Evolutionary conservation across 2,888 invertebrate genomes (phyloP).

Genomic region (Malachius bipustulatus): DNA sequence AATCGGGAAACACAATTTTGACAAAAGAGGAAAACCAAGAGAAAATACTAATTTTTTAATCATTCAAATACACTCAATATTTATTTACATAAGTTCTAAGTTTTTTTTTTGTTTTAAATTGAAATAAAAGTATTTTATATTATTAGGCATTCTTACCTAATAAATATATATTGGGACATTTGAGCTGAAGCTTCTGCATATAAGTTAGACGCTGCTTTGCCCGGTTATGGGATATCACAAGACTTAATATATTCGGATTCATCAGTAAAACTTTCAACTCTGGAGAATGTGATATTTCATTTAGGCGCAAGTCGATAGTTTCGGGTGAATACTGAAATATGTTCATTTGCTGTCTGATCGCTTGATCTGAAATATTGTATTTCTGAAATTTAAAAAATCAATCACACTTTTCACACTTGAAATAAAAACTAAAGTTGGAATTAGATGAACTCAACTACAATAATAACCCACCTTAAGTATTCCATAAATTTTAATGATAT

Average conservation of each 20-base stretch:
- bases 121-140: no score
- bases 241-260: conserved; percentile 46
- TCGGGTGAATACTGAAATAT: conserved; percentile 47
- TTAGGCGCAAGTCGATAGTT: conserved; percentile 46
- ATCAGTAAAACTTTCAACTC: conserved; percentile 48
- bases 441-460: no score
- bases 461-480: conserved; percentile 41
- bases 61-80: no score
- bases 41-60: no score
- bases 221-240: conserved; percentile 41
- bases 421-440: no score
- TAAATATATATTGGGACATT: conserved; percentile 38
- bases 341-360: conserved; percentile 42
- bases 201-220: conserved; percentile 41
- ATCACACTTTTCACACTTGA: no score
- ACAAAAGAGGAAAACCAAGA: no score
- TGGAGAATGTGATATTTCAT: conserved; percentile 43
- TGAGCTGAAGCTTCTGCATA: conserved; percentile 39
- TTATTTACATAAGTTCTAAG: no score
- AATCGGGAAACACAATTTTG: no score
- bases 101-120: no score
- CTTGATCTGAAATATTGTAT: conserved; percentile 43
- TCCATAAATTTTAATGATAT: conserved; percentile 43
- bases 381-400: conserved; percentile 32
- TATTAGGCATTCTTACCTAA: conserved; percentile 34